Evolutionary conservation across 2,797 vertebrate genomes (phyloP).

Genomic region (Apodemus agrarius): DNA sequence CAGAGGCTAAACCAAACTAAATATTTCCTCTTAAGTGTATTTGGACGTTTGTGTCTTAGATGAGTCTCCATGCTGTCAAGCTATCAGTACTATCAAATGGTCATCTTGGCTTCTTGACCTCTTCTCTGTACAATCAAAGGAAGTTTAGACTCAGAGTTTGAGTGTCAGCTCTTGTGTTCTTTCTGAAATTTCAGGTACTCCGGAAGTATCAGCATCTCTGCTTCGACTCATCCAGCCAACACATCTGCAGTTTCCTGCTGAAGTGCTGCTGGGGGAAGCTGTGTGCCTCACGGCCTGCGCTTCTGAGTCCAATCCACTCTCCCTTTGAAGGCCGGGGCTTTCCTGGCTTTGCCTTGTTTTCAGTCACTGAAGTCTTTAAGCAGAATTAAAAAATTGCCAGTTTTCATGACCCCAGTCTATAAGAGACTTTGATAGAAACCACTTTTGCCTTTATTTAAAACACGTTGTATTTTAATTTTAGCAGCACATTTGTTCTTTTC

Average conservation of each 20-base stretch:
- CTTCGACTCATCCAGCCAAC: background rate
- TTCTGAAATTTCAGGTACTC: slow-evolving; percentile 5
- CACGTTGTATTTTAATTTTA: background rate
- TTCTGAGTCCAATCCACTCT: background rate
- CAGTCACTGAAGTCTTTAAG: background rate
- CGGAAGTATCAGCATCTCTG: background rate
- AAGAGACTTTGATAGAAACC: background rate
- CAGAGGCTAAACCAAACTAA: background rate
- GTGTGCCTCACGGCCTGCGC: background rate
- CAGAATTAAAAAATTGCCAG: background rate
- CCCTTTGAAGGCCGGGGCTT: background rate
- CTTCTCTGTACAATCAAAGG: background rate
- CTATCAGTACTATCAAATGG: background rate
- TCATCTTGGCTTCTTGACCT: background rate
- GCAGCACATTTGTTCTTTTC: background rate
- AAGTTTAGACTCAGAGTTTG: background rate
- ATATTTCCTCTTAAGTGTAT: background rate
- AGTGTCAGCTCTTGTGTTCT: background rate
- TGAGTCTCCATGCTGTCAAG: background rate
- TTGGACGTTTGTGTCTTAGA: background rate
- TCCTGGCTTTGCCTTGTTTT: background rate
- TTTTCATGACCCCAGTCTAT: background rate
- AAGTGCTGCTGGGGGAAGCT: background rate
- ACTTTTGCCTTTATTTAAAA: background rate
- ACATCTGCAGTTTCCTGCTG: background rate